A percentile compares a stretch with the other conserved stretches of the same genome.
Conservation (phyloP, 2,888 invertebrate genomes). For the Habroteleia sp. region DNA sequence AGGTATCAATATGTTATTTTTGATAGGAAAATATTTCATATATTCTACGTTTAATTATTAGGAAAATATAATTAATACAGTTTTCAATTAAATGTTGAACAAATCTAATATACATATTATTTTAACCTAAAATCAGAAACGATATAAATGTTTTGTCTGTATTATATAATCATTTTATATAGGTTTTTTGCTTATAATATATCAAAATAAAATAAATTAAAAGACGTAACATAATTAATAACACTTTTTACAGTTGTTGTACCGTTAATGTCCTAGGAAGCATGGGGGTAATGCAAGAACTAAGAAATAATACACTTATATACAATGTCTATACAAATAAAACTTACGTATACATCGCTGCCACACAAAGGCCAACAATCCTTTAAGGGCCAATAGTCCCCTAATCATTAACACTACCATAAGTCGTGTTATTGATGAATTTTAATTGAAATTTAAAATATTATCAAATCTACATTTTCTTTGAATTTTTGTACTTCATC, state of each 20-base stretch:
- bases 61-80: no score
- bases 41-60: no score
- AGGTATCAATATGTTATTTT: no score
- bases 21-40: no score
- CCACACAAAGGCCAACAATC: conserved; percentile 65
- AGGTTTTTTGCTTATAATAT: no score
- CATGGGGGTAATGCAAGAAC: conserved; percentile 4
- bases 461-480: conserved; percentile 25
- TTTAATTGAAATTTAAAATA: conserved; percentile 13
- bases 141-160: no score
- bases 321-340: conserved; percentile 19
- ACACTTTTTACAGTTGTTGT: conserved; percentile 17
- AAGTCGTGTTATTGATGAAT: background rate
- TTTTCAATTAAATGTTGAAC: no score
- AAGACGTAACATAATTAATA: no score
- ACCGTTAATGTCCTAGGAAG: conserved; percentile 12
- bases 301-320: conserved; percentile 12
- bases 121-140: no score
- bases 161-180: no score
- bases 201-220: no score
- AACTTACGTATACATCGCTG: conserved; percentile 72
- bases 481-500: conserved; percentile 4
- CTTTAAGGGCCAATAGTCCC: conserved; percentile 62
- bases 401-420: conserved; percentile 59
- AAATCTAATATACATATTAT: no score